These are phyloP conservation scores for Platynereis dumerilii DNA, from an alignment of 2,888 invertebrate species.

Conservation along the genomic window DNA sequence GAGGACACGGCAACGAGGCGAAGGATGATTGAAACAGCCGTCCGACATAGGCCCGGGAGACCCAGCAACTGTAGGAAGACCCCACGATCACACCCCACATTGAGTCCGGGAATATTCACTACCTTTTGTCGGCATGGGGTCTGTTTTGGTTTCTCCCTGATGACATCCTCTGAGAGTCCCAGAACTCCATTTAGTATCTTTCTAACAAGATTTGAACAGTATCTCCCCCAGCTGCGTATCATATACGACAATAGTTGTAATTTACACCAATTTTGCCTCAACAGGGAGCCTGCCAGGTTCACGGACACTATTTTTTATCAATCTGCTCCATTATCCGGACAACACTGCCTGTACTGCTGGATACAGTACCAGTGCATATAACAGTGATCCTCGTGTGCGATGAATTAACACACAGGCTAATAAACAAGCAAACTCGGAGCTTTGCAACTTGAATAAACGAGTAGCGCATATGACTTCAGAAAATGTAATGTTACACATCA, in stretches of 20 bases:
- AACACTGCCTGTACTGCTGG: too few species aligned
- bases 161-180: neutral
- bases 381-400: too few species aligned
- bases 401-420: too few species aligned
- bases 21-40: too few species aligned
- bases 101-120: neutral
- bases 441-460: too few species aligned
- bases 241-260: constrained; percentile 2
- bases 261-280: neutral
- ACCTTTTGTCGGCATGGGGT: neutral
- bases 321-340: too few species aligned
- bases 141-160: neutral
- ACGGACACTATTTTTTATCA: neutral
- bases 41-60: too few species aligned
- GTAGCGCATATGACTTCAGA: too few species aligned
- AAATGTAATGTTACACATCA: too few species aligned
- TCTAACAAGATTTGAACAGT: neutral
- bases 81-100: neutral
- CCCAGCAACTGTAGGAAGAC: neutral
- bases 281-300: neutral
- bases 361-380: too few species aligned
- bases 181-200: neutral
- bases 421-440: too few species aligned
- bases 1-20: too few species aligned
- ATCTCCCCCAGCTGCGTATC: neutral